Evolutionary conservation across 2,113 vertebrate genomes (phyloP).

Genomic region (Sebastes schlegelii): DNA sequence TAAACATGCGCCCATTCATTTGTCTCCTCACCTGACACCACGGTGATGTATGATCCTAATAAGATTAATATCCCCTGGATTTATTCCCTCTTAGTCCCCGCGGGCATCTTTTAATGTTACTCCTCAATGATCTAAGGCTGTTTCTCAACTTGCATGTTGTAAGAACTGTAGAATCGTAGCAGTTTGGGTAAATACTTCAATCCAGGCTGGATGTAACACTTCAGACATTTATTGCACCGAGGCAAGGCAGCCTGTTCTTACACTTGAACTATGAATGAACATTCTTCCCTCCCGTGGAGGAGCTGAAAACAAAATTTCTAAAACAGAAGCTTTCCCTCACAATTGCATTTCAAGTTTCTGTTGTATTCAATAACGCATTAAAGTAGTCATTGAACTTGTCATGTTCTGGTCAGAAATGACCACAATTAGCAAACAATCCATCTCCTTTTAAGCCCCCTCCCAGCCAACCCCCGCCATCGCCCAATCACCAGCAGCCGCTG

Average conservation of each 20-base stretch:
- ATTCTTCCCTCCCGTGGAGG: conserved; percentile 43
- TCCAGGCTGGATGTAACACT: conserved; percentile 24
- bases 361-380: conserved; percentile 73
- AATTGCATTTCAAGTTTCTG: conserved; percentile 73
- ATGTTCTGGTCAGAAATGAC: conserved; percentile 90
- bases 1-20: conserved; percentile 97
- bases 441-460: conserved; percentile 84
- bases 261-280: conserved; percentile 67
- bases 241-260: conserved; percentile 51
- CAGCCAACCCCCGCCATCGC: conserved; percentile 85
- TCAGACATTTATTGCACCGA: conserved; percentile 31
- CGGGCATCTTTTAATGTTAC: conserved; percentile 72
- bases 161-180: conserved; percentile 28
- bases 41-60: conserved; percentile 96
- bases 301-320: conserved; percentile 53
- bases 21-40: conserved; percentile 95
- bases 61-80: conserved; percentile 91
- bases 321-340: conserved; percentile 60
- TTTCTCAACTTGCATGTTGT: conserved; percentile 43
- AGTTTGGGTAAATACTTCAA: conserved; percentile 36
- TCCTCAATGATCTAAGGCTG: conserved; percentile 62
- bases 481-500: conserved; percentile 83
- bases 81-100: conserved; percentile 73
- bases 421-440: conserved; percentile 97
- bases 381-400: conserved; percentile 92